Base-by-base conservation (phyloP, 2,797 vertebrate genomes). In the Sebastiscus tertius region DNA sequence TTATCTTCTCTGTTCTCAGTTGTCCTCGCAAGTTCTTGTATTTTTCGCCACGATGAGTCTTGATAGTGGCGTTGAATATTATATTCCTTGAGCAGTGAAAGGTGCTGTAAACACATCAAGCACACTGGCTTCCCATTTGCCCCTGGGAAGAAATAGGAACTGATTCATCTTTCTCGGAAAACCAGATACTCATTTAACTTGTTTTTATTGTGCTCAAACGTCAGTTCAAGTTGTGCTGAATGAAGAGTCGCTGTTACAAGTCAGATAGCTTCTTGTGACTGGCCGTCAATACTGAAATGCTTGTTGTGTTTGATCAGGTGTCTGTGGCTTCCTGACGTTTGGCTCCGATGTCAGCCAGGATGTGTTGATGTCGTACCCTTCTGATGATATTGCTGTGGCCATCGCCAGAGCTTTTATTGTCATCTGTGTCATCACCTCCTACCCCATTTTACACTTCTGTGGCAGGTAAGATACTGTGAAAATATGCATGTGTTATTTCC, bases 391-490 rank as follows among this genome's bases (percentile, higher is more conserved):
- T 16, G 95, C 97, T 0, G 97, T 99, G 64, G 98, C 98, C 6
- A 95, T 99, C 0, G 98, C 98, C 2, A 96, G 98, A 61, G 97
- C 97, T 70, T 99, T 99, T 91, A 99, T 99, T 85, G 96, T 98
- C 79, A 72, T 99, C 88, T 99, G 97, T 0, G 98, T 99, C 52
- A 92, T 99, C 87, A 99, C 98, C 0, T 99, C 98, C 20, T 99
- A 99, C 91, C 98, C 98, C 14, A 99, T 99, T 88, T 93, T 99
- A 83, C 98, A 99, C 93, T 99, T 98, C 94, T 99, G 98, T 2
- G 98, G 98, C 88, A 96, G 98, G 98, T 99, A 93, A 93, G 63
- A 60, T 16, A 4, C 14, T 27, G 0, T 20, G 10, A 70, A 34
- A 36, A 39, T 27, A 20, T 59, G n/a, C 29, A 24, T 0, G 22